Evolutionary conservation across 1,140 invertebrate genomes (phyloP), one percentile per base, ranked within the genome.

Genomic region (Meloidogyne floridensis): DNA sequence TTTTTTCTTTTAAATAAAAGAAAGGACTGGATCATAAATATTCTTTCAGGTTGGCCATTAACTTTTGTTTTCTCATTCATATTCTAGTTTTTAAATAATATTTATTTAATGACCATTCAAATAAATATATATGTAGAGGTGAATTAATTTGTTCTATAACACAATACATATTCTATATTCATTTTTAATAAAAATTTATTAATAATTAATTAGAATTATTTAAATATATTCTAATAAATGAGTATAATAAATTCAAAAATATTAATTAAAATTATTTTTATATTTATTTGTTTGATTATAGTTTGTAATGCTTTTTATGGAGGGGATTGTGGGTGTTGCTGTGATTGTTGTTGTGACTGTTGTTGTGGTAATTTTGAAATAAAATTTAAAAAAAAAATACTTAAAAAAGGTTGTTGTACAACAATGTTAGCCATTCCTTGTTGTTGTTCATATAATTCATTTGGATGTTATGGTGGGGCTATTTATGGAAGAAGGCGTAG

Each of bases 321-420:
- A 2, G 75, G 53, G 6, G 75, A 56, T 18, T 77, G 73, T 18
- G 51, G 73, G n/a, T 75, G 75, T 20, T 56, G 75, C n/a, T 65
- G 59, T 65, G 75, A 77, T 56, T 77, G 75, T 56, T 77, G 75
- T 18, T 77, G 75, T 54, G 75, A 77, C 7, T 77, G 75, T 77
- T 77, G 75, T 77, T 76, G 75, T 65, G 75, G 75, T 76, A 13
- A 56, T 20, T 53, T 59, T 15, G 13, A 9, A 56, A 8, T 32
- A 6, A 15, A 13, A 56, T 2, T 53, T 11, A 8, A 76, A 51
- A 43, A 42, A 32, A 9, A 13, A 13, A 13, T 53, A 56, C 15
- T 32, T 10, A 47, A 15, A 13, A 73, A 56, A 77, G 75, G 75
- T 69, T 77, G 47, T 77, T 75, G 74, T n/a, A 10, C 75, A 42